Percentiles rank a stretch among this genome's conserved stretches.
phyloP scores from a whole-genome alignment of 2,797 vertebrate genomes.

The Periparus ater region DNA sequence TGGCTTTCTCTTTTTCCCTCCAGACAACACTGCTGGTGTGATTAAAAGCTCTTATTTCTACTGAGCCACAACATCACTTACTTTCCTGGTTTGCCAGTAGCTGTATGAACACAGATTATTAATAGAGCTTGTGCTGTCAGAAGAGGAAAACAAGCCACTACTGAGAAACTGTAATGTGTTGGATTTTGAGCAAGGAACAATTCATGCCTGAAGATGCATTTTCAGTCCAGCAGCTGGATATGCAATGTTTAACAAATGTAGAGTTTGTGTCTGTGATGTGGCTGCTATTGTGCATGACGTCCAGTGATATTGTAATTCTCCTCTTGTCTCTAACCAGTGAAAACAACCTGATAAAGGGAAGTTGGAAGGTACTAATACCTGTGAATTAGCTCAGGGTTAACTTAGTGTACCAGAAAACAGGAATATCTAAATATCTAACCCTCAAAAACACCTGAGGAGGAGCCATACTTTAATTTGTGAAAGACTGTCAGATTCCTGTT shows the following conservation, averaged over 20 bases:
- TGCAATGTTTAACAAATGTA: background rate
- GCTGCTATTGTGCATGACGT: background rate
- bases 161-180: background rate
- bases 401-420: background rate
- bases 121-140: constrained; percentile 52
- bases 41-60: constrained; percentile 73
- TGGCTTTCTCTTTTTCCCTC: constrained; percentile 58
- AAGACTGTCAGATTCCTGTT: background rate
- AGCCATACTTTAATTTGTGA: background rate
- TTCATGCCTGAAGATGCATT: constrained; percentile 17
- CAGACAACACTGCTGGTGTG: constrained; percentile 64
- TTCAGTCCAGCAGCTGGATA: background rate
- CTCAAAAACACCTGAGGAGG: background rate
- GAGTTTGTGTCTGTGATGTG: background rate
- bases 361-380: background rate
- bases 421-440: background rate
- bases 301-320: background rate
- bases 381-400: background rate
- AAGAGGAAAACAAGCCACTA: constrained; percentile 41
- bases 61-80: constrained; percentile 65
- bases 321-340: background rate
- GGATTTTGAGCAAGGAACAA: constrained; percentile 35
- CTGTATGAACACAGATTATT: constrained; percentile 66
- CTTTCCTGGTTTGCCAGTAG: constrained; percentile 63
- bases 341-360: background rate